Percentiles rank a stretch among this genome's conserved stretches.
Conservation (phyloP, 2,113 vertebrate species). For the Glareola pratincola region DNA sequence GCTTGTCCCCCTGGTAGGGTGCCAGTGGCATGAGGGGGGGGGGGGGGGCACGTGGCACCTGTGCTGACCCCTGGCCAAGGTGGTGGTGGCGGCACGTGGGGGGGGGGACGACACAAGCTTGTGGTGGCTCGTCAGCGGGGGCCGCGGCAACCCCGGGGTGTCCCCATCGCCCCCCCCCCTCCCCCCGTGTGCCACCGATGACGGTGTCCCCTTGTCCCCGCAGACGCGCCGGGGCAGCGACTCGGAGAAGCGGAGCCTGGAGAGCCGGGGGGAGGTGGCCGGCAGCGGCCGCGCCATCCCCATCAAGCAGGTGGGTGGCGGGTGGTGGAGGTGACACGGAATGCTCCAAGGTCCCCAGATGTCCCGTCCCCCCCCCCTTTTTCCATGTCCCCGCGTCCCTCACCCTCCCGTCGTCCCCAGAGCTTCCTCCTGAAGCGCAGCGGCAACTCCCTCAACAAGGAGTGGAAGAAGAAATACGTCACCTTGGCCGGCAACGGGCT, state of each 20-base stretch:
- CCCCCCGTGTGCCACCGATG: neutral
- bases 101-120: too few relatives aligned
- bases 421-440: slow-evolving; percentile 92
- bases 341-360: rapidly evolving
- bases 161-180: too few relatives aligned
- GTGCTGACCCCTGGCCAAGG: too few relatives aligned
- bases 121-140: too few relatives aligned
- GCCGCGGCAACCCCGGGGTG: neutral
- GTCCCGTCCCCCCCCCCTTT: too few relatives aligned
- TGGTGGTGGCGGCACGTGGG: too few relatives aligned
- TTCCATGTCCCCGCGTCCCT: too few relatives aligned
- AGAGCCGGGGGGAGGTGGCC: slow-evolving; percentile 80
- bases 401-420: slow-evolving; percentile 60
- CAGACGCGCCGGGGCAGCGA: slow-evolving; percentile 93
- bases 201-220: rapidly evolving
- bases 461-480: slow-evolving; percentile 98
- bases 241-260: slow-evolving; percentile 84
- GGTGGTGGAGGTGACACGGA: rapidly evolving
- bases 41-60: too few relatives aligned
- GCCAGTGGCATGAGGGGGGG: neutral
- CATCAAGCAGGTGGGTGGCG: slow-evolving; percentile 88
- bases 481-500: slow-evolving; percentile 90
- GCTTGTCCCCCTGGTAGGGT: neutral
- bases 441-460: slow-evolving; percentile 94
- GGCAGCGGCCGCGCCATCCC: slow-evolving; percentile 81